phyloP scores from a whole-genome alignment of 2,113 vertebrate genomes.

The Aptenodytes forsteri region DNA sequence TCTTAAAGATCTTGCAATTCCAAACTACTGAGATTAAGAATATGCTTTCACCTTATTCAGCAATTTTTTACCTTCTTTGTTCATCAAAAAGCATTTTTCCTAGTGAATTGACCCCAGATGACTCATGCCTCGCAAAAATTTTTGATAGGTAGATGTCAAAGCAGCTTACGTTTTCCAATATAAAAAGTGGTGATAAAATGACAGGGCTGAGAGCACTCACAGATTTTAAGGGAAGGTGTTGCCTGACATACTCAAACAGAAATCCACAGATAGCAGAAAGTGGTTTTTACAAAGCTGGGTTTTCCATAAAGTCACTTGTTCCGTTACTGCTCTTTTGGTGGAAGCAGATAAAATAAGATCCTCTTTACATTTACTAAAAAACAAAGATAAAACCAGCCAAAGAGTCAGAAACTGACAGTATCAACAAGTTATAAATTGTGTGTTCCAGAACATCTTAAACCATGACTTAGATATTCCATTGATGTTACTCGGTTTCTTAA shows the following conservation, averaged over 20 bases:
- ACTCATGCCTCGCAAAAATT: background rate
- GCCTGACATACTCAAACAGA: background rate
- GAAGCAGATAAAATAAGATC: background rate
- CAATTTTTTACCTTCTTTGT: background rate
- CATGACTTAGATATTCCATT: background rate
- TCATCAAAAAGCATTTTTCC: background rate
- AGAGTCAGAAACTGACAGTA: background rate
- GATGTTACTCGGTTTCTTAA: background rate
- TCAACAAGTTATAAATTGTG: background rate
- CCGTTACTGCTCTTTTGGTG: background rate
- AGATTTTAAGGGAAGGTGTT: slow-evolving; percentile 5
- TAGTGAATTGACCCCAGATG: background rate
- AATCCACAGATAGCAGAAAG: background rate
- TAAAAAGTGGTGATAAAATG: slow-evolving; percentile 12
- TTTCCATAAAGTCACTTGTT: background rate
- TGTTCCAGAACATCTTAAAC: background rate
- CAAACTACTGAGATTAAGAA: background rate
- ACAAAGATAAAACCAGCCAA: background rate
- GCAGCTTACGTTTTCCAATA: slow-evolving; percentile 4
- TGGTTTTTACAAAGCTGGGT: background rate
- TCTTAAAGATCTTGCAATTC: background rate
- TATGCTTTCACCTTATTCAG: background rate
- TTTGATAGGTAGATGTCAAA: background rate
- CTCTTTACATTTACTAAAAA: background rate
- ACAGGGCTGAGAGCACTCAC: background rate